phyloP scores from a whole-genome alignment of 1,140 invertebrate species.

The Sipha flava region DNA sequence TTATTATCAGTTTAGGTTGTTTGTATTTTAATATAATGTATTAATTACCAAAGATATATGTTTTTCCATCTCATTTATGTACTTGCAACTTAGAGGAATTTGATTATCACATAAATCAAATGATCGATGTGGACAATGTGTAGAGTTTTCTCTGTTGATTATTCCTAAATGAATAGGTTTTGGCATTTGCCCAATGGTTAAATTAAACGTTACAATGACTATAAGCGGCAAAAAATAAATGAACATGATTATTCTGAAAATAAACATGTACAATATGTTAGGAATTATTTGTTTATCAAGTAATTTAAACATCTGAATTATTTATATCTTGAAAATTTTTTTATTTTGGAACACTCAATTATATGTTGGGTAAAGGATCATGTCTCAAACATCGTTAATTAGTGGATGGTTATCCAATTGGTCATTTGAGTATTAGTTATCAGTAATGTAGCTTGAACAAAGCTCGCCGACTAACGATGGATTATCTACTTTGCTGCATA shows the following conservation, averaged over 20 bases:
- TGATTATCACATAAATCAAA: neutral
- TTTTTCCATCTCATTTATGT: neutral
- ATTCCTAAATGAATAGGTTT: neutral
- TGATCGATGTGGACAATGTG: neutral
- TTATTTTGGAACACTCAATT: too few species aligned
- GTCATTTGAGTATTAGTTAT: too few species aligned
- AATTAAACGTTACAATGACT: neutral
- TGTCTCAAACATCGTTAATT: too few species aligned
- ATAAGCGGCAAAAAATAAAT: neutral
- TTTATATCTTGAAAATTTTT: too few species aligned
- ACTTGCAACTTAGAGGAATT: slow-evolving; percentile 16
- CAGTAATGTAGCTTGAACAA: too few species aligned
- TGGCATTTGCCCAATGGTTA: neutral
- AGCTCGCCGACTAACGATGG: too few species aligned
- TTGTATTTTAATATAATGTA: neutral
- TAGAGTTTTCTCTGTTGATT: neutral
- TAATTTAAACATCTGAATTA: too few species aligned
- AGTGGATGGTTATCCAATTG: too few species aligned
- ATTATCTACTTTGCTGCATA: too few species aligned
- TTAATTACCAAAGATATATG: neutral
- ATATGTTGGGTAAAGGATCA: too few species aligned
- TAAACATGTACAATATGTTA: neutral
- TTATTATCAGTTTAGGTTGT: too few species aligned
- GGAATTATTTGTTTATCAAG: too few species aligned
- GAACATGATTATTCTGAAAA: neutral